phyloP scores from a whole-genome alignment of 2,113 vertebrate species.

The Puffinus mauretanicus region DNA sequence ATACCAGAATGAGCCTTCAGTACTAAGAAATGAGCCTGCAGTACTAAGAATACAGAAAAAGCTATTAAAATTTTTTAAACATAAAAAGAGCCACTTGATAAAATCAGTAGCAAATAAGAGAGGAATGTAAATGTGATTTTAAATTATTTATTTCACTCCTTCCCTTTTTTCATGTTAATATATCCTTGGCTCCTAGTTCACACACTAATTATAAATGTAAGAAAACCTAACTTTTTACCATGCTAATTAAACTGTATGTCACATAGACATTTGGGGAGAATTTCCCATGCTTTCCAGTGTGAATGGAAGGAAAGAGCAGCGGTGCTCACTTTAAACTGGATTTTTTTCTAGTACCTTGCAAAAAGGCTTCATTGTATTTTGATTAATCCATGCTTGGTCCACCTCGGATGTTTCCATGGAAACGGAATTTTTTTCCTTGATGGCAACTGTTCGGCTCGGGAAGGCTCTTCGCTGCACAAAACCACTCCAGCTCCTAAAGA shows the following conservation, averaged over 20 bases:
- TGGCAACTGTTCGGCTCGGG: slow-evolving; percentile 70
- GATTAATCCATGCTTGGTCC: slow-evolving; percentile 82
- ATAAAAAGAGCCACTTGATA: neutral
- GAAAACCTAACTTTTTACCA: neutral
- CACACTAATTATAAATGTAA: slow-evolving; percentile 33
- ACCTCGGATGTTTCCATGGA: slow-evolving; percentile 78
- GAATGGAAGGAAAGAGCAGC: slow-evolving; percentile 62
- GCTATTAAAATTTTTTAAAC: neutral
- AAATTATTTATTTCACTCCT: slow-evolving; percentile 12
- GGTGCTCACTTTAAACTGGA: slow-evolving; percentile 61
- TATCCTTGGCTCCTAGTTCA: neutral
- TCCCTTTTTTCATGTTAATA: slow-evolving; percentile 21
- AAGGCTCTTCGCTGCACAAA: slow-evolving; percentile 67
- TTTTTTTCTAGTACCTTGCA: slow-evolving; percentile 70
- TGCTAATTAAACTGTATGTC: slow-evolving; percentile 46
- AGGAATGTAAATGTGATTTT: neutral
- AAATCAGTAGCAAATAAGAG: neutral
- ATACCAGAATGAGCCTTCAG: neutral
- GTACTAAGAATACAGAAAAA: neutral
- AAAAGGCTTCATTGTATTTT: slow-evolving; percentile 81
- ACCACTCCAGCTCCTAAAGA: slow-evolving; percentile 52
- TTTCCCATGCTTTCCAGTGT: slow-evolving; percentile 61
- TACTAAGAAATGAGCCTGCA: neutral
- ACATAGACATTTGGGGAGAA: slow-evolving; percentile 44
- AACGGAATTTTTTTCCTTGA: slow-evolving; percentile 74